Evolutionary conservation across 2,113 vertebrate genomes (phyloP).

Genomic region (Python bivittatus): DNA sequence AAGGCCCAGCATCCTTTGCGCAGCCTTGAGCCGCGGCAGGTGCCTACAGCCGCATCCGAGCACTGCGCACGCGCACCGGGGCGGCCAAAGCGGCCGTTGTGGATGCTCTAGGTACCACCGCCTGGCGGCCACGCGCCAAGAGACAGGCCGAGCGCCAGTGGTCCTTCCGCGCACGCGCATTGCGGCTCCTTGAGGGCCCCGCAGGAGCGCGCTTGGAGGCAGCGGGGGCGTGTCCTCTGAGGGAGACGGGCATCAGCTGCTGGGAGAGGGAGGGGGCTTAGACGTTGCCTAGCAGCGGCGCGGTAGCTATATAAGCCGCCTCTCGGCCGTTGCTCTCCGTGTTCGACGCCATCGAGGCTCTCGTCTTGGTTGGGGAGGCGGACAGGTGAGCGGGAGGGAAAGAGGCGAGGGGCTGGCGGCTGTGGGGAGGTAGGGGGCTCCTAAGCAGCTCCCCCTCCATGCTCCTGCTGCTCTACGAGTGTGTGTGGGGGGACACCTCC

Average conservation of each 20-base stretch:
- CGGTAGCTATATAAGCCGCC: conserved; percentile 8
- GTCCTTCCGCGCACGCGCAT: not conserved
- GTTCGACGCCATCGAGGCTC: not conserved
- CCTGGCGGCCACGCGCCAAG: not conserved
- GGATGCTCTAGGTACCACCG: not conserved
- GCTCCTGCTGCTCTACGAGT: not conserved
- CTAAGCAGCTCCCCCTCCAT: not conserved
- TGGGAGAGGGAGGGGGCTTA: not conserved
- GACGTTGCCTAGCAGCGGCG: conserved; percentile 4
- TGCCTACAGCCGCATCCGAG: not conserved
- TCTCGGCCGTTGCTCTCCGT: not conserved
- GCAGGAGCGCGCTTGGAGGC: conserved; percentile 20
- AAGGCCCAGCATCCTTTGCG: conserved; percentile 41
- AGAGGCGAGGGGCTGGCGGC: too few species aligned
- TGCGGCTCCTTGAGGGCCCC: not conserved
- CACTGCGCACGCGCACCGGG: not conserved
- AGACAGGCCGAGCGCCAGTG: not conserved
- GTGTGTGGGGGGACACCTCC: not conserved
- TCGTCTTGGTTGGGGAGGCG: not conserved
- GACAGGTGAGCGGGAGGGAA: not conserved
- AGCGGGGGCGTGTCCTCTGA: conserved; percentile 40
- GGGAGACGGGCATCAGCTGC: not conserved
- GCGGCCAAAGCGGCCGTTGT: not conserved
- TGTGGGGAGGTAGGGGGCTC: not conserved
- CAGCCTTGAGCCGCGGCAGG: not conserved